Evolutionary conservation across 2,888 invertebrate genomes (phyloP).

Genomic region (Hydropsyche betteni): DNA sequence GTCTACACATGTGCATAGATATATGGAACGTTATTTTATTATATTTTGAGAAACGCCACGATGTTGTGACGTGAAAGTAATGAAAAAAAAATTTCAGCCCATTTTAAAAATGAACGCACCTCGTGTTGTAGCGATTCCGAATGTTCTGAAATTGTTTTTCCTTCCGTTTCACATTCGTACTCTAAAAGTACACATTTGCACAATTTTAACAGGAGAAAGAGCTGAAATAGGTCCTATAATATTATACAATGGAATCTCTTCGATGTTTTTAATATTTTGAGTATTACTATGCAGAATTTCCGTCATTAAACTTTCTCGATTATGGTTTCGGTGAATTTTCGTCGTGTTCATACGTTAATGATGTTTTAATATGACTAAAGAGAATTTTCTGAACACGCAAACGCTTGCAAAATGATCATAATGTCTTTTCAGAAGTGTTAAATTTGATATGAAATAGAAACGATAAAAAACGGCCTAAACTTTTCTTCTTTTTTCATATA

Average conservation of each 20-base stretch:
- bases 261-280: too few species aligned
- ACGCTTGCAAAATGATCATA: neutral
- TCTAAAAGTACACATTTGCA: neutral
- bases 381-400: neutral
- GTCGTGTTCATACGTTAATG: too few species aligned
- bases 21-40: constrained; percentile 1
- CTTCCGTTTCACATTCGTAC: neutral
- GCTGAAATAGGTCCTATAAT: too few species aligned
- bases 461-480: neutral
- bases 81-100: neutral
- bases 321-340: too few species aligned
- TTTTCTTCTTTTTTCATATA: neutral
- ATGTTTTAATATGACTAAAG: too few species aligned
- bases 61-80: neutral
- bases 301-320: too few species aligned
- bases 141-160: neutral
- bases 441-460: neutral
- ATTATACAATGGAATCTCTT: too few species aligned
- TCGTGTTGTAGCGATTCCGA: too few species aligned
- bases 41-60: constrained; percentile 4
- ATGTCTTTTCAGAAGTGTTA: neutral
- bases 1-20: neutral
- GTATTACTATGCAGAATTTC: too few species aligned
- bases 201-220: too few species aligned
- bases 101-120: too few species aligned